A percentile compares a stretch with the other conserved stretches of the same genome.
These are phyloP conservation scores for Cuculus canorus DNA, from an alignment of 2,797 vertebrate species.

Conservation along the genomic window DNA sequence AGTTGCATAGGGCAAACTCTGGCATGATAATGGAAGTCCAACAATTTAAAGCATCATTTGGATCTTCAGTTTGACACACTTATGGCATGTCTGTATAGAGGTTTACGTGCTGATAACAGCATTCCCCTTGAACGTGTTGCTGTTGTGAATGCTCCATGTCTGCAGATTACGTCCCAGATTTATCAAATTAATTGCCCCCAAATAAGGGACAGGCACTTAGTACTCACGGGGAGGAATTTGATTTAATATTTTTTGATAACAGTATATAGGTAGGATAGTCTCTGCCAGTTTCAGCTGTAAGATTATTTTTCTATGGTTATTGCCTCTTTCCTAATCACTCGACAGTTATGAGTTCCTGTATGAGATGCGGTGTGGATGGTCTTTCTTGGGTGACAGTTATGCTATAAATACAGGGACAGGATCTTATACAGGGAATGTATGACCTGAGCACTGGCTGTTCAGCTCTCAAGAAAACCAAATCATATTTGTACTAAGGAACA, in stretches of 20 bases:
- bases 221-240: background rate
- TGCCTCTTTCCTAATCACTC: background rate
- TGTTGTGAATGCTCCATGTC: background rate
- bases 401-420: background rate
- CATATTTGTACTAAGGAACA: background rate
- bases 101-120: background rate
- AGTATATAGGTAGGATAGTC: background rate
- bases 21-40: background rate
- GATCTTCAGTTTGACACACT: fast-evolving
- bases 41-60: background rate
- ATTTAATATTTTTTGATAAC: background rate
- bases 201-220: background rate
- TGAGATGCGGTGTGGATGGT: background rate
- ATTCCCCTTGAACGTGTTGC: background rate
- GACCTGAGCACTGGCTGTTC: background rate
- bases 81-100: background rate
- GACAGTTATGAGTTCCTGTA: background rate
- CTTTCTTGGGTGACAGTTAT: background rate
- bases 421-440: background rate
- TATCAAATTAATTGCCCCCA: background rate
- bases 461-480: background rate
- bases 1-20: background rate
- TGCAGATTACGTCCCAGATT: background rate
- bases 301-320: background rate
- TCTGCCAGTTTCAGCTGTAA: background rate